A percentile compares a stretch with the other conserved stretches of the same genome.
These are phyloP conservation scores for Podocnemis expansa DNA, from an alignment of 2,113 vertebrate genomes.

Conservation along the genomic window DNA sequence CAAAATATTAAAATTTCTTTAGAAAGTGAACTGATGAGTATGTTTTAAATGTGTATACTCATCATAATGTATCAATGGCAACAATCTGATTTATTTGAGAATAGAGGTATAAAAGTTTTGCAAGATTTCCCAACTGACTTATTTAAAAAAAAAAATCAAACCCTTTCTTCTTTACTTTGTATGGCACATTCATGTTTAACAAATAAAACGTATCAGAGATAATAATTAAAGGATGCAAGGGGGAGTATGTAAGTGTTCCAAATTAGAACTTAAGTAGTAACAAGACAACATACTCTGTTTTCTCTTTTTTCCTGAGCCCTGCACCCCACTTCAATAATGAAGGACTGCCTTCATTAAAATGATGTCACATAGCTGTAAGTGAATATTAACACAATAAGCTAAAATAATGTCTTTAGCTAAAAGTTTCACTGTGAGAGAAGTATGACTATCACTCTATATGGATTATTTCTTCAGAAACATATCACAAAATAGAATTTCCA, in stretches of 20 bases:
- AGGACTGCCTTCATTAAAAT: not conserved
- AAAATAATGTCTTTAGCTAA: not conserved
- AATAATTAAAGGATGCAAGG: not conserved
- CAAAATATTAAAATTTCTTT: not conserved
- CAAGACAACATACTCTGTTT: not conserved
- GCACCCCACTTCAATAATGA: not conserved
- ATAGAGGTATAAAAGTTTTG: not conserved
- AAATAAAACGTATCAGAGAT: not conserved
- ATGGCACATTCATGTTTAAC: not conserved
- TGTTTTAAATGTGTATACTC: not conserved
- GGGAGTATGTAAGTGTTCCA: not conserved
- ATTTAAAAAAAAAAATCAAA: not conserved
- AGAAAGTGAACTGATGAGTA: not conserved
- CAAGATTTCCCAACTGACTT: not conserved
- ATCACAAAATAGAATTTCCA: not conserved
- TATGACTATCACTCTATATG: not conserved
- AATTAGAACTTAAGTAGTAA: not conserved
- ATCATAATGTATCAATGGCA: not conserved
- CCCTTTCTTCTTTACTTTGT: not conserved
- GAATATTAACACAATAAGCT: not conserved
- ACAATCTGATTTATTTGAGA: not conserved
- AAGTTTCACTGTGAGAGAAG: not conserved
- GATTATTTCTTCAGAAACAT: not conserved
- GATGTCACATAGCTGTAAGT: not conserved
- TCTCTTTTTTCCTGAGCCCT: not conserved